A percentile compares a stretch with the other conserved stretches of the same genome.
These are phyloP conservation scores for Gymnopithys bicolor DNA, from an alignment of 2,797 vertebrate genomes.

Conservation along the genomic window DNA sequence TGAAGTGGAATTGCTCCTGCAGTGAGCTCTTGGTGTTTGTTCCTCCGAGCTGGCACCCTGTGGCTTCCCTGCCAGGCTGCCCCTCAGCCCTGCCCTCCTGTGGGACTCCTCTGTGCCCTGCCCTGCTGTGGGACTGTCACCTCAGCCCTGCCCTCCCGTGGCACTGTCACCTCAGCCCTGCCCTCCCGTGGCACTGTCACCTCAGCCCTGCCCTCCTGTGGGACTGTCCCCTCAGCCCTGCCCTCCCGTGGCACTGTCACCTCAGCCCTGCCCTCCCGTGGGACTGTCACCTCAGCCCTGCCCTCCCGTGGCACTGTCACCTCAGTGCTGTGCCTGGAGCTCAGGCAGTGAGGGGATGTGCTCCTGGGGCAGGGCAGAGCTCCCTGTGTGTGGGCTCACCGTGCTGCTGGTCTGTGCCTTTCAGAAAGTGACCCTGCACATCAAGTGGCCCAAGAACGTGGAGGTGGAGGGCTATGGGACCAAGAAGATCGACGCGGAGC, in stretches of 20 bases:
- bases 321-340: neutral
- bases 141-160: too few species aligned
- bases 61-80: neutral
- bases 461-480: conserved; percentile 88
- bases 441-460: conserved; percentile 90
- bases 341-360: neutral
- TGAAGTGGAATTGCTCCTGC: neutral
- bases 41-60: neutral
- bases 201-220: too few species aligned
- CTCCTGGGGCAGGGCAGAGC: neutral
- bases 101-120: neutral
- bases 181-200: too few species aligned
- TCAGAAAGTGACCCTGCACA: conserved; percentile 89
- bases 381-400: neutral
- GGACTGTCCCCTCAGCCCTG: too few species aligned
- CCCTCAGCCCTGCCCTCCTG: neutral
- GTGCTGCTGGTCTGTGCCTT: neutral
- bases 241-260: too few species aligned
- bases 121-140: too few species aligned
- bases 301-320: neutral
- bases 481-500: conserved; percentile 88
- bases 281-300: too few species aligned
- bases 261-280: too few species aligned
- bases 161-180: too few species aligned
- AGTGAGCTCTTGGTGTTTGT: neutral